These are phyloP conservation scores for Discoglossus pictus DNA, from an alignment of 2,797 vertebrate genomes.

Conservation along the genomic window DNA sequence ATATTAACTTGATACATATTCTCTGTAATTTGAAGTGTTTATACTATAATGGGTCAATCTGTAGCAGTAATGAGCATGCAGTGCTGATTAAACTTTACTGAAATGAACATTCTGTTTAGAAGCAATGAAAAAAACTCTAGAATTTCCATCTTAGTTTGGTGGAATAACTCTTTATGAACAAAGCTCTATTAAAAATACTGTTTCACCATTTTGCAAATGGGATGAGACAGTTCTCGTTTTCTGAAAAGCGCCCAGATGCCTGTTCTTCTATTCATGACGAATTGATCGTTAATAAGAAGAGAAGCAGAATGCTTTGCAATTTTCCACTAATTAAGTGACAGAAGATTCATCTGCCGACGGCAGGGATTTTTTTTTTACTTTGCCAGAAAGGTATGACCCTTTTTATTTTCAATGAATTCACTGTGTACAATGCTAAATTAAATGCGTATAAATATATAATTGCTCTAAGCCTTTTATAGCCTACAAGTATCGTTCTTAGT, in stretches of 20 bases:
- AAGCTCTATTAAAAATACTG: slow-evolving; percentile 42
- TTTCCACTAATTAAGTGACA: slow-evolving; percentile 52
- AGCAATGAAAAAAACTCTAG: neutral
- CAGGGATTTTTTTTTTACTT: slow-evolving; percentile 30
- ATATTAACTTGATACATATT: too few relatives aligned
- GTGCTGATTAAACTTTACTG: slow-evolving; percentile 1
- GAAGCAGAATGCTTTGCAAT: slow-evolving; percentile 51
- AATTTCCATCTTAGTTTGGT: slow-evolving; percentile 18
- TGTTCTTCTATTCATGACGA: slow-evolving; percentile 51
- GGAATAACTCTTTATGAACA: slow-evolving; percentile 44
- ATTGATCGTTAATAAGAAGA: slow-evolving; percentile 51
- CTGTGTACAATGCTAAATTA: neutral
- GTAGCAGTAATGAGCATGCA: slow-evolving; percentile 14
- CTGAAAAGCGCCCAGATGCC: slow-evolving; percentile 37
- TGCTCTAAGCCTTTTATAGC: too few relatives aligned
- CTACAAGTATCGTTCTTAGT: too few relatives aligned
- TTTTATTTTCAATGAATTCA: slow-evolving; percentile 23
- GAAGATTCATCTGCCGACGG: slow-evolving; percentile 46
- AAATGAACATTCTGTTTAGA: slow-evolving; percentile 13
- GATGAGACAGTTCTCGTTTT: slow-evolving; percentile 51
- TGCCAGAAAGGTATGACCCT: slow-evolving; percentile 15
- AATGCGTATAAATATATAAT: slow-evolving; percentile 47
- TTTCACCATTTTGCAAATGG: slow-evolving; percentile 44
- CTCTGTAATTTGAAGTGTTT: too few relatives aligned
- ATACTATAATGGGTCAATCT: slow-evolving; percentile 1